Conservation (phyloP, 2,888 invertebrate genomes). For the Nymphalis polychloros region DNA sequence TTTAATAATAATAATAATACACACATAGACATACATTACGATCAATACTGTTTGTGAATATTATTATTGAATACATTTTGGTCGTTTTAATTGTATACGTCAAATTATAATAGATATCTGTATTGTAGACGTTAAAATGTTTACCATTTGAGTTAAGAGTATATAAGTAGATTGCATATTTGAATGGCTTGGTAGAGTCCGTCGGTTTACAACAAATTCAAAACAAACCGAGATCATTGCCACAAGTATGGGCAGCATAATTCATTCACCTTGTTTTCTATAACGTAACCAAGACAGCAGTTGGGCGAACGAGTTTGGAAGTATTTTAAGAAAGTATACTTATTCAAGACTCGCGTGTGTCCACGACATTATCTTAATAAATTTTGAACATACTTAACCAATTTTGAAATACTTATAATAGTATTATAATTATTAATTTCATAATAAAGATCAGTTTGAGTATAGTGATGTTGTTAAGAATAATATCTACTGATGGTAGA, state of each 20-base stretch:
- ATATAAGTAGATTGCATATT: neutral
- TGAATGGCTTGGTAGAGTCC: neutral
- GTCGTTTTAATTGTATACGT: too few species aligned
- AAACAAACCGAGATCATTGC: constrained; percentile 16
- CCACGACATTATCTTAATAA: constrained; percentile 11
- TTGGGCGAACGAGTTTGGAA: constrained; percentile 34
- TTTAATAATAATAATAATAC: too few species aligned
- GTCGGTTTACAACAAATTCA: constrained; percentile 2
- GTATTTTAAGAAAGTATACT: constrained; percentile 30
- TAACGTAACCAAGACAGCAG: constrained; percentile 32
- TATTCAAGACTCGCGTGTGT: constrained; percentile 3
- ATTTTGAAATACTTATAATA: neutral
- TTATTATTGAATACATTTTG: too few species aligned
- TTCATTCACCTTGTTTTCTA: constrained; percentile 37
- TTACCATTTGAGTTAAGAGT: too few species aligned
- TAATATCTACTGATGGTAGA: too few species aligned
- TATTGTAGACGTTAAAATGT: too few species aligned
- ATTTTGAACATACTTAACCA: neutral
- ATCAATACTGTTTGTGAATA: too few species aligned
- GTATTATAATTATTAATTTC: neutral
- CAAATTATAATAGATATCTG: too few species aligned
- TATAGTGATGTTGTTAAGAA: too few species aligned
- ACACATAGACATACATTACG: too few species aligned
- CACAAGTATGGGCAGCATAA: constrained; percentile 16
- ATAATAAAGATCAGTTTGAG: too few species aligned